phyloP scores from a whole-genome alignment of 2,888 invertebrate genomes.

The Drosophila suboccidentalis region DNA sequence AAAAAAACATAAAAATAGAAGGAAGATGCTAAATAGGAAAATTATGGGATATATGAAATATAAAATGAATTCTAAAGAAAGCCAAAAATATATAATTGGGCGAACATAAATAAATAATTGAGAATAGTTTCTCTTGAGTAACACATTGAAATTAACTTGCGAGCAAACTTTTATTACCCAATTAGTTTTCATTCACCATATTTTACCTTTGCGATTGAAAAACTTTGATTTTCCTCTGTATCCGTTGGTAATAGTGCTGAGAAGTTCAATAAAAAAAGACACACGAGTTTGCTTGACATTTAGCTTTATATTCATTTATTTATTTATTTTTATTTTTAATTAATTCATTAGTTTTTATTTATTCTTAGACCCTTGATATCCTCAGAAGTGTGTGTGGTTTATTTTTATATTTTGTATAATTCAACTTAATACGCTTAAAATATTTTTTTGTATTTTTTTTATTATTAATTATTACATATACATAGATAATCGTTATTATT shows the following conservation, averaged over 20 bases:
- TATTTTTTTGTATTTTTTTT: constrained; percentile 41
- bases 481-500: constrained; percentile 61
- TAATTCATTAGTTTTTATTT: constrained; percentile 84
- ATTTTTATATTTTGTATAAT: constrained; percentile 65
- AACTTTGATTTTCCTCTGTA: too few species aligned
- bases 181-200: too few species aligned
- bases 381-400: constrained; percentile 84
- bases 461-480: constrained; percentile 57
- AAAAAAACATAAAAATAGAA: too few species aligned
- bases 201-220: too few species aligned
- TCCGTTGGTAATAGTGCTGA: neutral
- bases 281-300: constrained; percentile 62
- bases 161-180: too few species aligned
- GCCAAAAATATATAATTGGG: too few species aligned
- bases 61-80: too few species aligned
- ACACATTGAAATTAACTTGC: too few species aligned
- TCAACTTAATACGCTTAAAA: constrained; percentile 77
- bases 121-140: too few species aligned
- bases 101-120: too few species aligned
- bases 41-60: too few species aligned
- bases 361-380: constrained; percentile 86
- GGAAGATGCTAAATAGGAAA: too few species aligned
- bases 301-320: constrained; percentile 80
- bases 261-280: neutral
- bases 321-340: constrained; percentile 83